Base-by-base conservation (phyloP, 2,888 invertebrate genomes). In the Drosophila formosana region DNA sequence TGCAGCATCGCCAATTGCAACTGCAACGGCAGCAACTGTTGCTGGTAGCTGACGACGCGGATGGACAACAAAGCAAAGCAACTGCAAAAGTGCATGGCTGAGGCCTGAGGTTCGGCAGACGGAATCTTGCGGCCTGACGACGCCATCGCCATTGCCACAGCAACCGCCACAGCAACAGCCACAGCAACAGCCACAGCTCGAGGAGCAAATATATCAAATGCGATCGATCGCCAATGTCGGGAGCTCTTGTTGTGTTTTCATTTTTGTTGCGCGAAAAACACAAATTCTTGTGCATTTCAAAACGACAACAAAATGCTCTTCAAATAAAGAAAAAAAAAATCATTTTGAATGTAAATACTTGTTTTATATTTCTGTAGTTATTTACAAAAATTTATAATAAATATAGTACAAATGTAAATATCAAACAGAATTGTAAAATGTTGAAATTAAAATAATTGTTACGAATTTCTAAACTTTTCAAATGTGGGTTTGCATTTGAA, bases 201-300 rank as follows among this genome's bases (percentile, higher is more conserved):
- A 83, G 89, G 82, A 89, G 85, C 79, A 82, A 89, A 91, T 89
- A 90, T 89, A 89, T 89, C 91, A 89, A 89, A 89, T 80, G 80
- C 90, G 90, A 91, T 89, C 89, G 89, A 89, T 91, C 90, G 90
- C 82, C 90, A 88, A 82, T 80, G 89, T 87, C 90, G 82, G 87
- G 82, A 83, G 82, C 90, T 78, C 75, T 73, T 73, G 73, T 66
- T 82, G 78, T 75, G 66, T 68, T 73, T 83, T 82, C 66, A 78
- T 76, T 80, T 82, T 72, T 72, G 68, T 78, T 78, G 47, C 57
- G 75, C 79, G 30, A 50, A 37, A 23, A 64, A 68, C 53, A 57
- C 49, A 32, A 25, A 65, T 9, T 37, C 11, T 9, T 11, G 2
- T 8, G 5, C 3, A 11, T n/a, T 41, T 30, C 0, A 49, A 13